phyloP scores from a whole-genome alignment of 1,140 invertebrate species.

The Drosophila elegans region DNA sequence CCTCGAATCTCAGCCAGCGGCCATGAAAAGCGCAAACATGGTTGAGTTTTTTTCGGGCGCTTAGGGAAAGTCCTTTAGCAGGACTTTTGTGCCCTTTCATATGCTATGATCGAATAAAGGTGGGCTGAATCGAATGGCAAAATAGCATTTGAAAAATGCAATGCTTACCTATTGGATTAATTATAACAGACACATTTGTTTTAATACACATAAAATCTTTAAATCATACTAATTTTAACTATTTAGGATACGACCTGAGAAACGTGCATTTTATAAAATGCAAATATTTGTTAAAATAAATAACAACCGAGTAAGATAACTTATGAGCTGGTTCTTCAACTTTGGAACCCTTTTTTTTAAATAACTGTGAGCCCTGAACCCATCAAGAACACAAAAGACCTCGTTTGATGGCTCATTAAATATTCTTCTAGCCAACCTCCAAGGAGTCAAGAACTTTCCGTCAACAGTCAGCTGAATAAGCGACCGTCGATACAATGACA shows the following conservation, averaged over 20 bases:
- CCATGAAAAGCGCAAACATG: conserved; percentile 55
- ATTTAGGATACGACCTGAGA: no score
- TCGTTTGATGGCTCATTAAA: conserved; percentile 16
- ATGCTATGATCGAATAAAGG: conserved; percentile 7
- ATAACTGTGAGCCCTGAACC: neutral
- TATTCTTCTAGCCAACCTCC: neutral
- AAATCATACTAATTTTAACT: no score
- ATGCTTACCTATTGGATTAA: no score
- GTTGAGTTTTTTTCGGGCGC: conserved; percentile 5
- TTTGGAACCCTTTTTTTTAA: no score
- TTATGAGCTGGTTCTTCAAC: no score
- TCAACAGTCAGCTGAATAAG: conserved; percentile 10
- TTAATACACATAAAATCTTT: no score
- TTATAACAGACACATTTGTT: no score
- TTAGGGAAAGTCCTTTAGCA: neutral
- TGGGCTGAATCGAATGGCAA: conserved; percentile 4
- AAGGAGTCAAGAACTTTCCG: conserved; percentile 9
- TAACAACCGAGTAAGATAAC: neutral
- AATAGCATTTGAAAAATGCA: no score
- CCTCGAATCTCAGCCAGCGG: conserved; percentile 5
- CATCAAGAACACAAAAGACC: neutral
- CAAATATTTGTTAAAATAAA: neutral
- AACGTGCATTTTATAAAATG: no score
- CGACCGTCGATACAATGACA: conserved; percentile 29
- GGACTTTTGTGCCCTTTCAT: neutral